A percentile compares a stretch with the other conserved stretches of the same genome.
phyloP scores from a whole-genome alignment of 2,888 invertebrate genomes.

The Zygothrica quintamaculata region DNA sequence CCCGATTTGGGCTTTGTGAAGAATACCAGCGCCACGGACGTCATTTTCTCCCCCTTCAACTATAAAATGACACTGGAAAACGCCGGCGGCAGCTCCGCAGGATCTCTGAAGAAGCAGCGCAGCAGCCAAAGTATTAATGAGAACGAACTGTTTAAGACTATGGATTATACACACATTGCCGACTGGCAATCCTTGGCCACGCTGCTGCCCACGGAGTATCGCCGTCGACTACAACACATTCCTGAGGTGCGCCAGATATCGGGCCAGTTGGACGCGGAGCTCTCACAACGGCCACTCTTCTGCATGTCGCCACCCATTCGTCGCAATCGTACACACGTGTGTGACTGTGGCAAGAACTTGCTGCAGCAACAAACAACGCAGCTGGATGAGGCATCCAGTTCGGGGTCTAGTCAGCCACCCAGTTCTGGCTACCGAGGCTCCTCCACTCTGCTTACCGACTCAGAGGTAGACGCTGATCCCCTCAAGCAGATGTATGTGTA shows the following conservation, averaged over 20 bases:
- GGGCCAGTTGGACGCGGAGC: slow-evolving; percentile 84
- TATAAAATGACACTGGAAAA: slow-evolving; percentile 87
- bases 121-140: slow-evolving; percentile 87
- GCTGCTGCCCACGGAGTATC: slow-evolving; percentile 93
- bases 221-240: slow-evolving; percentile 90
- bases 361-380: slow-evolving; percentile 85
- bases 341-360: slow-evolving; percentile 83
- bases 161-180: slow-evolving; percentile 92
- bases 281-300: slow-evolving; percentile 86
- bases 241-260: slow-evolving; percentile 88
- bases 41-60: slow-evolving; percentile 88
- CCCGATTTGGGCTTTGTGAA: slow-evolving; percentile 94
- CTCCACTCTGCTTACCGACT: slow-evolving; percentile 92
- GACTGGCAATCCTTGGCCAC: slow-evolving; percentile 97
- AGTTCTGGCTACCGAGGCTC: slow-evolving; percentile 95
- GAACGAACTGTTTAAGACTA: slow-evolving; percentile 91
- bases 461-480: slow-evolving; percentile 85
- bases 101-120: slow-evolving; percentile 68
- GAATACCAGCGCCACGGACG: slow-evolving; percentile 86
- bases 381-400: slow-evolving; percentile 87
- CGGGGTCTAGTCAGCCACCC: slow-evolving; percentile 86
- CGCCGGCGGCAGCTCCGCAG: slow-evolving; percentile 42
- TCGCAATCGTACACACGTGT: slow-evolving; percentile 86
- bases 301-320: slow-evolving; percentile 86
- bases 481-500: slow-evolving; percentile 90